Evolutionary conservation across 2,113 vertebrate genomes (phyloP).

Genomic region (Aix galericulata): DNA sequence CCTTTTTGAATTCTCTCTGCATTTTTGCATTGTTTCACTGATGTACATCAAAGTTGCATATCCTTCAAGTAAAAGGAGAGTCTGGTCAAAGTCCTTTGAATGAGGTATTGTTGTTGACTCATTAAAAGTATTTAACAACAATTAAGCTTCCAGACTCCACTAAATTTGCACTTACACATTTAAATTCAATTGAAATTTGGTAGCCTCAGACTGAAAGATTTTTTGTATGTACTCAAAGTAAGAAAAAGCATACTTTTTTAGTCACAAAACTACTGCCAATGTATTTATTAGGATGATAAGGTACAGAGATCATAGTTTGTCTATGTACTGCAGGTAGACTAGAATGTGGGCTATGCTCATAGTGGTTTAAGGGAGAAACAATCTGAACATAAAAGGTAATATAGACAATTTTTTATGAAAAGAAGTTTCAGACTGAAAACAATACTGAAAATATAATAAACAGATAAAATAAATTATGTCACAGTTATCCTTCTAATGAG

Average conservation of each 20-base stretch:
- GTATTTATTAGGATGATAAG: not conserved
- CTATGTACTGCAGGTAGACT: not conserved
- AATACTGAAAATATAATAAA: not conserved
- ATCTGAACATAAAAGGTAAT: not conserved
- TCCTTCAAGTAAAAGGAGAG: not conserved
- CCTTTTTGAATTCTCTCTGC: not conserved
- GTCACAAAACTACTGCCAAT: not conserved
- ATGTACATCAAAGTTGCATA: not conserved
- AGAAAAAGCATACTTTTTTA: accelerated
- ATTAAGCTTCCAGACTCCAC: not conserved
- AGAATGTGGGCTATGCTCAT: not conserved
- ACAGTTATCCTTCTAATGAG: not conserved
- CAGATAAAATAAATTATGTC: not conserved
- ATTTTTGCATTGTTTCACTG: not conserved
- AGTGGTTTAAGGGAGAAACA: not conserved
- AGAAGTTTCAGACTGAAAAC: not conserved
- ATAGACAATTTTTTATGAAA: not conserved
- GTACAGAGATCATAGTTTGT: not conserved
- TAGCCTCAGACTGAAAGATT: not conserved
- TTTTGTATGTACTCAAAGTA: not conserved
- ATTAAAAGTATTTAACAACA: not conserved
- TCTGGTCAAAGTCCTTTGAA: not conserved
- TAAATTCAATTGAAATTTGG: not conserved
- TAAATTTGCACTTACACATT: not conserved
- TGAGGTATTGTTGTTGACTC: not conserved